Base-by-base conservation (phyloP, 1,140 invertebrate species). In the Oedothorax gibbosus region DNA sequence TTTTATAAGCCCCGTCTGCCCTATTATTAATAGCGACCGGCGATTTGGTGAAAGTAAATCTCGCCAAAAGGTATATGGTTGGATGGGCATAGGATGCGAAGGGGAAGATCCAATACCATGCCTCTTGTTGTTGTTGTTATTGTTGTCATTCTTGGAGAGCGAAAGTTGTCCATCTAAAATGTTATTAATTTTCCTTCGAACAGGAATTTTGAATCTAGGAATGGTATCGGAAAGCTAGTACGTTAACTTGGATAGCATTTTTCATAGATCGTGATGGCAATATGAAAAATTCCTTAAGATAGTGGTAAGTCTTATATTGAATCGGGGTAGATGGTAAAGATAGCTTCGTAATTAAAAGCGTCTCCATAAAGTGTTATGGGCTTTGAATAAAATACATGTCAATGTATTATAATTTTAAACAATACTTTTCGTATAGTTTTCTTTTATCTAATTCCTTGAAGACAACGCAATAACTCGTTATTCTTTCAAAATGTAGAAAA, bases 131-230 rank as follows among this genome's bases (percentile, higher is more conserved):
- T 80, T 80, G 64, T 57, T 80, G 51, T 69, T 64, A 51, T 69
- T 80, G 53, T 69, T 81, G 18, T 50, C 50, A 20, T 53, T 71
- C 8, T 71, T 68, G 14, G 3, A 62, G 15, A 4, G 21, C 7
- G 66, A 71, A 80, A 69, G 62, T 80, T 64, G 15, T 49, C 18
- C 54, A 51, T 49, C 10, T 8, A 71, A 20, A 35, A 80, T 71
- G 78, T 80, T 80, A 80, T 80, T 80, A 80, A 80, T 71, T 80
- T 69, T 65, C 35, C 78, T 80, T 80, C 66, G 51, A 80, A 79
- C 62, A 15, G 51, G 64, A 68, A 79, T 7, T 35, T 35, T 35
- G 35, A 35, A 35, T 35, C 35, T 35, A 5, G 35, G 5, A 35
- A 35, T 35, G 35, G 35, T 5, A 35, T 35, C 35, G 35, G 35